Base-by-base conservation (phyloP, 2,113 vertebrate genomes). In the Clarias macrocephalus region DNA sequence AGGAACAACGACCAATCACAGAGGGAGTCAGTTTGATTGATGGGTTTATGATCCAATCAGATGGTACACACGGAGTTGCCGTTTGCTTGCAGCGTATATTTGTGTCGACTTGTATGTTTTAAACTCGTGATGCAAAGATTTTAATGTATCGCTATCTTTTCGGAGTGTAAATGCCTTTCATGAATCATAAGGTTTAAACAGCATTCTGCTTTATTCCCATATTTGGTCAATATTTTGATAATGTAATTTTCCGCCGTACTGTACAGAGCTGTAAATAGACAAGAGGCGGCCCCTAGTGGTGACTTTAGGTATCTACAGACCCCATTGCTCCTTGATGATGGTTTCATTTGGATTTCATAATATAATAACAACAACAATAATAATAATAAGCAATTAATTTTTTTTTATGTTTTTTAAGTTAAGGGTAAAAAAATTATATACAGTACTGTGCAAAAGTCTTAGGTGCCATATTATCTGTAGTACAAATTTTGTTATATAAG, bases 1-100 rank as follows among this genome's bases (percentile, higher is more conserved):
- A 10, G 21, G 30, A 37, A 9, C 11, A 73, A 1, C 0, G 73
- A 25, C 90, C 91, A 90, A 92, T 92, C 9, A 48, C 37, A 80
- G 54, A 6, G 12, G 5, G 42, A 0, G 33, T 6, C 3, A 8
- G 3, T 2, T 33, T 91, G 88, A 89, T 63, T 86, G 88, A 91
- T 25, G 37, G n/a, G 66, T 16, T 11, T 1, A 3, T 60, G 48
- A 28, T 56, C 91, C 89, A 91, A 89, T 89, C 83, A 80, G 2
- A 28, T 48, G 13, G 7, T 28, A 10, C 3, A 5, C 25, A 19
- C 2, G 5, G 60, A 48, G n/a, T 19, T 15, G 3, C 42, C 30
- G 48, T 28, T n/a, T 16, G 1, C 0, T 57, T 28, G 85, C 28
- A 54, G 3, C 42, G 75, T 13, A 28, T 63, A 65, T 70, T 60